Evolutionary conservation across 2,113 vertebrate genomes (phyloP).

Genomic region (Tragelaphus buxtoni): DNA sequence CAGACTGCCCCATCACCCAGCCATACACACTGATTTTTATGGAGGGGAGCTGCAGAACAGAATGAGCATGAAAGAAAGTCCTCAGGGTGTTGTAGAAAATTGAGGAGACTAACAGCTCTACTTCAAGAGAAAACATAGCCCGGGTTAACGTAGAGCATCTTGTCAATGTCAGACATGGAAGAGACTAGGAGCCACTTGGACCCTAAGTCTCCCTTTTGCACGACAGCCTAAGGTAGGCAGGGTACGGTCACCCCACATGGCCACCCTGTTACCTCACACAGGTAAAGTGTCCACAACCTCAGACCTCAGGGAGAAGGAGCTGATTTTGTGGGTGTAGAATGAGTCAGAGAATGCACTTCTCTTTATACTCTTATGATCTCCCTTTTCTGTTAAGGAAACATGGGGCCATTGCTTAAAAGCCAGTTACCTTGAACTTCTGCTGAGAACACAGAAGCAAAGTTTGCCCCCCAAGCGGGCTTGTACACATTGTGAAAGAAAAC

Average conservation of each 20-base stretch:
- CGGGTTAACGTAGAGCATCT: background rate
- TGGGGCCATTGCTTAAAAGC: background rate
- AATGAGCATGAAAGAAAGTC: background rate
- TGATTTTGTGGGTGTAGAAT: background rate
- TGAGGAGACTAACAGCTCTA: background rate
- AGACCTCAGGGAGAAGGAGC: background rate
- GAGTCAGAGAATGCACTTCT: background rate
- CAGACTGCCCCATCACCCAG: background rate
- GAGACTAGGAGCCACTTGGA: background rate
- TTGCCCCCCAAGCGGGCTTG: background rate
- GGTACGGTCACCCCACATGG: fast-evolving
- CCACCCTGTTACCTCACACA: background rate
- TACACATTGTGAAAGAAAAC: background rate
- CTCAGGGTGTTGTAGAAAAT: background rate
- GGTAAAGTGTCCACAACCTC: background rate
- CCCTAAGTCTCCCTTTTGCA: background rate
- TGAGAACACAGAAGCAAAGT: background rate
- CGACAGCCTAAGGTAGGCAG: background rate
- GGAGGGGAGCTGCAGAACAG: background rate
- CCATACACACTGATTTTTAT: background rate
- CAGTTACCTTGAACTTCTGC: background rate
- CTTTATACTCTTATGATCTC: background rate
- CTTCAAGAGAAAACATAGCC: background rate
- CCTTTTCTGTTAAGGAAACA: background rate
- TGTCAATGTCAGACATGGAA: background rate